These are phyloP conservation scores for Cheilosia scutellata DNA, from an alignment of 2,888 invertebrate genomes.

Conservation along the genomic window DNA sequence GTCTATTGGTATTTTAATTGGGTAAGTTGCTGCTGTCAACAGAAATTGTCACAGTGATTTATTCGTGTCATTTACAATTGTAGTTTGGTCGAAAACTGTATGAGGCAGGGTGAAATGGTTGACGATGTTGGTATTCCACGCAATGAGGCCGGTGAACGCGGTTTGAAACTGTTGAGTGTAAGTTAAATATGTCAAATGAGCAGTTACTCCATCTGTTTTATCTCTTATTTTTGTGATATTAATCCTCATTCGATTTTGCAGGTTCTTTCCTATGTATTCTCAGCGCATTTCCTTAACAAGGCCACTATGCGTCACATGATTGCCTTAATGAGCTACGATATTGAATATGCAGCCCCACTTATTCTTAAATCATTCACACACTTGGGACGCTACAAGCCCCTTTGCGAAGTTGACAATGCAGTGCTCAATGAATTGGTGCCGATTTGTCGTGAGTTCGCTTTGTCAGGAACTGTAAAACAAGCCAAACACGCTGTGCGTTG, in stretches of 20 bases:
- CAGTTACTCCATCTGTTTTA: too few relatives aligned
- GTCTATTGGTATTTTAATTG: conserved; percentile 90
- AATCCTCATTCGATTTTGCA: conserved; percentile 51
- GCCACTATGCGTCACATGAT: conserved; percentile 92
- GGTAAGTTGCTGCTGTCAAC: conserved; percentile 82
- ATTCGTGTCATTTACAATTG: neutral
- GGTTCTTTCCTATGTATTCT: conserved; percentile 94
- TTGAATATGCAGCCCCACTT: conserved; percentile 91
- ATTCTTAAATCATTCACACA: conserved; percentile 93
- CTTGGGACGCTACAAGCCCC: conserved; percentile 93
- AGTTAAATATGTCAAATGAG: conserved; percentile 62
- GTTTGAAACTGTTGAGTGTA: conserved; percentile 93
- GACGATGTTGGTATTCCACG: conserved; percentile 92
- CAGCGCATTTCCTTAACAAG: conserved; percentile 95
- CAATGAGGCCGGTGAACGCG: conserved; percentile 93
- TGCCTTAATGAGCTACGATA: conserved; percentile 88
- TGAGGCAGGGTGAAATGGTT: conserved; percentile 88
- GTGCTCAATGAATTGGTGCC: conserved; percentile 92
- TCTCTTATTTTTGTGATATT: too few relatives aligned
- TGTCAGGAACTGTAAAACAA: conserved; percentile 96
- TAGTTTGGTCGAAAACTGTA: conserved; percentile 88
- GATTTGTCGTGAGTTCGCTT: conserved; percentile 94
- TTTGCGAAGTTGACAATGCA: conserved; percentile 91
- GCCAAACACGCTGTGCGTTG: conserved; percentile 98
- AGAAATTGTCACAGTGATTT: neutral